A percentile compares a stretch with the other conserved stretches of the same genome.
phyloP scores from a whole-genome alignment of 2,888 invertebrate genomes.

The Neocrepidodera transversa region DNA sequence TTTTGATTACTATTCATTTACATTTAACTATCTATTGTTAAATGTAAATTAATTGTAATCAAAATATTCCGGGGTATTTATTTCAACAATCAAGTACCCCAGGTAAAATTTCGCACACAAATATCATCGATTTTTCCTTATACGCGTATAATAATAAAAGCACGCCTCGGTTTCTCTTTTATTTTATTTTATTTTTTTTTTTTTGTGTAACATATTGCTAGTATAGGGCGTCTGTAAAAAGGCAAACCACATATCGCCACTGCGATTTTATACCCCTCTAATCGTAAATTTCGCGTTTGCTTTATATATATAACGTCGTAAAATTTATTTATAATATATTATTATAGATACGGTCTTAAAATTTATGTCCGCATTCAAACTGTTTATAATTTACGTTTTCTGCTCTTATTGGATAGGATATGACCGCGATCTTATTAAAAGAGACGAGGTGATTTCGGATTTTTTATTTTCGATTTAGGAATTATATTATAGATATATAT shows the following conservation, averaged over 20 bases:
- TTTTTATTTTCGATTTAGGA: background rate
- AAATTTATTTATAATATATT: constrained; percentile 37
- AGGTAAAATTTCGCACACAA: background rate
- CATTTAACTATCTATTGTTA: no score
- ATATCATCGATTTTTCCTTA: background rate
- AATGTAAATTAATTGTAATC: no score
- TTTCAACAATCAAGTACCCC: no score
- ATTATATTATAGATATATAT: no score
- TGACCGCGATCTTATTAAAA: background rate
- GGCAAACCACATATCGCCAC: constrained; percentile 31
- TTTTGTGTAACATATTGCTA: constrained; percentile 40
- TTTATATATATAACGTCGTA: constrained; percentile 33
- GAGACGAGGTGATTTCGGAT: background rate
- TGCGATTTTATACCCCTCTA: constrained; percentile 45
- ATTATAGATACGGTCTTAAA: constrained; percentile 17
- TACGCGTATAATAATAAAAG: background rate
- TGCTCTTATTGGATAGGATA: constrained; percentile 14
- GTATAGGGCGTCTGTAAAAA: constrained; percentile 39
- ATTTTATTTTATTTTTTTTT: no score
- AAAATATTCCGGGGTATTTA: no score
- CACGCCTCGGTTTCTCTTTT: background rate
- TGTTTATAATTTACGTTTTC: constrained; percentile 13
- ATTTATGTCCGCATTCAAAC: constrained; percentile 21
- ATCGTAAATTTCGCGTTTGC: constrained; percentile 44
- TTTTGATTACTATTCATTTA: no score